Percentiles rank a stretch among this genome's conserved stretches.
phyloP scores from a whole-genome alignment of 2,797 vertebrate genomes.

The Argyrosomus regius region DNA sequence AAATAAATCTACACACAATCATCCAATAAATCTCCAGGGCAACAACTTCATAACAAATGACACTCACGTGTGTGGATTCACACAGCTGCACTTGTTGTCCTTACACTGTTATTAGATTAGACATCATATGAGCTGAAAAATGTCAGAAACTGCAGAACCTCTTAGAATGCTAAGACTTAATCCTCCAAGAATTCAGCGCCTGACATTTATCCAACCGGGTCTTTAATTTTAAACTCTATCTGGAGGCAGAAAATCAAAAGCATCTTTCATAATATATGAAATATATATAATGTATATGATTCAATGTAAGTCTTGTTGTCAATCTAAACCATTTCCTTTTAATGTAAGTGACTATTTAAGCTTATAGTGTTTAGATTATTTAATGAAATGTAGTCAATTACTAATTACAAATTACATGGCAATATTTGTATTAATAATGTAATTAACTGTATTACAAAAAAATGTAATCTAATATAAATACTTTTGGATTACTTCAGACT shows the following conservation, averaged over 20 bases:
- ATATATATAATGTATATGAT: background rate
- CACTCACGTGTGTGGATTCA: slow-evolving; percentile 30
- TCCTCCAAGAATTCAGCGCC: slow-evolving; percentile 43
- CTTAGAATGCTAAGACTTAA: slow-evolving; percentile 46
- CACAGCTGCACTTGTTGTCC: slow-evolving; percentile 56
- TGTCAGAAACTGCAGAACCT: slow-evolving; percentile 50
- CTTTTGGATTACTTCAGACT: too few relatives aligned
- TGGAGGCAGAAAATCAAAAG: background rate
- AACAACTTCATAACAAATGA: slow-evolving; percentile 60
- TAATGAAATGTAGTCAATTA: too few relatives aligned
- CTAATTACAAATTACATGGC: too few relatives aligned
- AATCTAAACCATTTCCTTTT: background rate
- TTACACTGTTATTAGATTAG: slow-evolving; percentile 69
- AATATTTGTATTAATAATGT: too few relatives aligned
- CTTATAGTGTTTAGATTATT: background rate
- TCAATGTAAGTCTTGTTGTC: background rate
- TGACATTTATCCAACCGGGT: slow-evolving; percentile 31
- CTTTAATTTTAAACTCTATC: slow-evolving; percentile 17
- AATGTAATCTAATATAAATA: too few relatives aligned
- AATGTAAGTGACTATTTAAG: background rate
- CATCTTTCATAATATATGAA: slow-evolving; percentile 7
- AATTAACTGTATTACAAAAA: too few relatives aligned
- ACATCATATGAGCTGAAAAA: slow-evolving; percentile 66
- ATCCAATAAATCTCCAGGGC: slow-evolving; percentile 57
- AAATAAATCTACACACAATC: slow-evolving; percentile 32